Conservation (phyloP, 2,113 vertebrate species). For the Ptychochromis oligacanthus region DNA sequence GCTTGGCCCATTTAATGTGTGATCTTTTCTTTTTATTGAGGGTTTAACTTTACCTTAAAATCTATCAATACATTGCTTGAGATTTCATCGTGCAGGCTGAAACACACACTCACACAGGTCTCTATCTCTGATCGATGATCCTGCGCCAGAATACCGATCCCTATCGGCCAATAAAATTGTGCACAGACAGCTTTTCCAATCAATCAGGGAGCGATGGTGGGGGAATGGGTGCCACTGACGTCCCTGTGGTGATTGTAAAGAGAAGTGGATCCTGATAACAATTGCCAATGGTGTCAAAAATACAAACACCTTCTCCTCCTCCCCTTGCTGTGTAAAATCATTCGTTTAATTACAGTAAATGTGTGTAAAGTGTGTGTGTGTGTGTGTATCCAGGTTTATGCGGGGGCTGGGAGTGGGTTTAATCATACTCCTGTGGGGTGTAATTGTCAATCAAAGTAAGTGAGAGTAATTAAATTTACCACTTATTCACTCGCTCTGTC, state of each 20-base stretch:
- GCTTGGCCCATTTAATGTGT: neutral
- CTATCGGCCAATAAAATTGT: slow-evolving; percentile 72
- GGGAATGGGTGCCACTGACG: slow-evolving; percentile 39
- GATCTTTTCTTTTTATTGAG: slow-evolving; percentile 21
- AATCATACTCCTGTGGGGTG: slow-evolving; percentile 67
- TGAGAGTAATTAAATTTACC: slow-evolving; percentile 59
- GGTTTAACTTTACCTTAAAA: slow-evolving; percentile 32
- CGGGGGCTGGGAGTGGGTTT: slow-evolving; percentile 46
- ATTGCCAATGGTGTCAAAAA: slow-evolving; percentile 71
- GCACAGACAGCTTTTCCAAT: slow-evolving; percentile 68
- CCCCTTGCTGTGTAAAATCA: slow-evolving; percentile 57
- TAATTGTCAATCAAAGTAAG: slow-evolving; percentile 72
- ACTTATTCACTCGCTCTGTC: slow-evolving; percentile 53
- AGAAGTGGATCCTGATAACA: slow-evolving; percentile 67
- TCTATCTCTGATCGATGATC: slow-evolving; percentile 58
- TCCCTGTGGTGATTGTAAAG: slow-evolving; percentile 64
- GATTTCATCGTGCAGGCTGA: slow-evolving; percentile 43
- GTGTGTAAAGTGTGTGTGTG: slow-evolving; percentile 23
- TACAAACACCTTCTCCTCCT: slow-evolving; percentile 35
- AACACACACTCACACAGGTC: slow-evolving; percentile 35
- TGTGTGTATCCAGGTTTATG: slow-evolving; percentile 48
- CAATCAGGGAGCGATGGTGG: slow-evolving; percentile 59
- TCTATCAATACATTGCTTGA: slow-evolving; percentile 35
- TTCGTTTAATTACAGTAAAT: slow-evolving; percentile 71
- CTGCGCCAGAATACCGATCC: slow-evolving; percentile 67